These are phyloP conservation scores for Atlantisia rogersi DNA, from an alignment of 2,113 vertebrate genomes.

Conservation along the genomic window DNA sequence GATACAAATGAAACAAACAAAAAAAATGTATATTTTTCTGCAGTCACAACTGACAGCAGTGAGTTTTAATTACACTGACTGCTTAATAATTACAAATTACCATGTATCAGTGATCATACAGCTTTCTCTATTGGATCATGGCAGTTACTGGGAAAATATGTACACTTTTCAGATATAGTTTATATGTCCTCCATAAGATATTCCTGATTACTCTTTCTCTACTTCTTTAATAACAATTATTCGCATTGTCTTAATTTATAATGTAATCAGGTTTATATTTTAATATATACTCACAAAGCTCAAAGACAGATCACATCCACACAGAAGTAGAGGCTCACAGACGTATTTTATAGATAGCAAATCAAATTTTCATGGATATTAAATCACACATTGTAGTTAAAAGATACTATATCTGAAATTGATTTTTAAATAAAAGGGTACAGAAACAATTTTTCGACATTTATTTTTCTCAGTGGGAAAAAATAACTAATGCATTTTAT, in stretches of 20 bases:
- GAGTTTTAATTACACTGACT: not conserved
- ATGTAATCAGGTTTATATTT: not conserved
- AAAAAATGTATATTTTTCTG: not conserved
- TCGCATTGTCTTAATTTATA: not conserved
- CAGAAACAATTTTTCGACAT: rapidly evolving
- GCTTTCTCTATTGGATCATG: not conserved
- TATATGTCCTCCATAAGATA: not conserved
- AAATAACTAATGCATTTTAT: not conserved
- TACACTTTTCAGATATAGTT: not conserved
- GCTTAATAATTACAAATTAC: not conserved
- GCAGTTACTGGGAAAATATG: not conserved
- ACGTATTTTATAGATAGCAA: not conserved
- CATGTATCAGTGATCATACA: not conserved
- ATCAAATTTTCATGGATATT: not conserved
- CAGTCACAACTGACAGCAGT: not conserved
- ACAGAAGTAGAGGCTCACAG: not conserved
- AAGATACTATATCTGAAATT: not conserved
- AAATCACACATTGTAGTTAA: not conserved
- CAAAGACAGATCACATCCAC: not conserved
- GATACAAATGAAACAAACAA: not conserved
- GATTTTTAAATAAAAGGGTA: not conserved
- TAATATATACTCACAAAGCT: not conserved
- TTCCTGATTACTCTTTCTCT: not conserved
- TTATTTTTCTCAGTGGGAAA: not conserved
- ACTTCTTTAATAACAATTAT: not conserved